A percentile compares a stretch with the other conserved stretches of the same genome.
phyloP scores from a whole-genome alignment of 2,888 invertebrate genomes.

The Drosophila borborema region DNA sequence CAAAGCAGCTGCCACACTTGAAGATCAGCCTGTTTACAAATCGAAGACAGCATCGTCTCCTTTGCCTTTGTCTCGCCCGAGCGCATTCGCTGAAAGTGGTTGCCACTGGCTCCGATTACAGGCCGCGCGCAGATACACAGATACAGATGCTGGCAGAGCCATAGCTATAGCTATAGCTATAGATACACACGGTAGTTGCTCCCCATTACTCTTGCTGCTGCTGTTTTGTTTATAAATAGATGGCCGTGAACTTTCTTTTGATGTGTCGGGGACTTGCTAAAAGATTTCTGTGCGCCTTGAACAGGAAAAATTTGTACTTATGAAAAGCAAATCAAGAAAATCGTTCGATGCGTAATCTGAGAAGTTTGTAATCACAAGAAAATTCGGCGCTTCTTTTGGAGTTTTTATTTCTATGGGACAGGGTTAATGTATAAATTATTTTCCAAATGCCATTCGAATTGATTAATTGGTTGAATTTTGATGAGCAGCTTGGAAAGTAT shows the following conservation, averaged over 20 bases:
- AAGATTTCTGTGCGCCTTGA: slow-evolving; percentile 53
- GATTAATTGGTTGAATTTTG: slow-evolving; percentile 69
- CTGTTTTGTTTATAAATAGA: slow-evolving; percentile 66
- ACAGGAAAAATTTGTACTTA: slow-evolving; percentile 18
- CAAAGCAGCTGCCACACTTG: slow-evolving; percentile 71
- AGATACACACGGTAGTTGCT: slow-evolving; percentile 23
- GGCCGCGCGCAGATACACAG: slow-evolving; percentile 37
- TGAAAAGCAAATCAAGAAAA: slow-evolving; percentile 55
- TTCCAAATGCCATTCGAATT: slow-evolving; percentile 53
- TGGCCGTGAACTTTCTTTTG: slow-evolving; percentile 66
- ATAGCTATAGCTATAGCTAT: background rate
- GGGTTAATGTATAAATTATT: slow-evolving; percentile 13
- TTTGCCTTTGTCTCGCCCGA: slow-evolving; percentile 42
- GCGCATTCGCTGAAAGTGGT: slow-evolving; percentile 56
- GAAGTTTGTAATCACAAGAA: slow-evolving; percentile 23
- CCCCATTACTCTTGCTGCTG: slow-evolving; percentile 34
- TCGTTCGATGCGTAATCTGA: slow-evolving; percentile 53
- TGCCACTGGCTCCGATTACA: slow-evolving; percentile 70
- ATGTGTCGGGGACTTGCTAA: slow-evolving; percentile 57
- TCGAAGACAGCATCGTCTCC: slow-evolving; percentile 44
- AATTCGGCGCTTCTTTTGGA: slow-evolving; percentile 18
- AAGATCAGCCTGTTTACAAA: slow-evolving; percentile 52
- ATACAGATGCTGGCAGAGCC: slow-evolving; percentile 12
- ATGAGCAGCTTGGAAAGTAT: slow-evolving; percentile 30
- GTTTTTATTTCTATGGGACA: background rate